Percentiles rank a stretch among this genome's conserved stretches.
These are phyloP conservation scores for Aleadryas rufinucha DNA, from an alignment of 2,113 vertebrate genomes.

Conservation along the genomic window DNA sequence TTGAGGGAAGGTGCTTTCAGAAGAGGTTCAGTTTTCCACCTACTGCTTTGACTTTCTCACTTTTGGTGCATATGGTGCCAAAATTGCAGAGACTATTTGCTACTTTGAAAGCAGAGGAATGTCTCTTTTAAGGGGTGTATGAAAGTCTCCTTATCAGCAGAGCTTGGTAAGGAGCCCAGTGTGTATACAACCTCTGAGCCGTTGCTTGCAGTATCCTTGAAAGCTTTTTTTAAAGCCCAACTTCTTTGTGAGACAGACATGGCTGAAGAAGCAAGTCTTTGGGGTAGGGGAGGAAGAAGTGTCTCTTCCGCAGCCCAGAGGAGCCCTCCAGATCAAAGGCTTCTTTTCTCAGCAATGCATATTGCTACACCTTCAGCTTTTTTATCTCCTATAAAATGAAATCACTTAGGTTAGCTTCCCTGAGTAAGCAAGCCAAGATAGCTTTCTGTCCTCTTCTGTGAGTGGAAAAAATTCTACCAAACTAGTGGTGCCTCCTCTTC, in stretches of 20 bases:
- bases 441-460: not conserved
- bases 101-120: not conserved
- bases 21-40: not conserved
- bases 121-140: not conserved
- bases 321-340: not conserved
- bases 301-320: not conserved
- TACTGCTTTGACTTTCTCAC: not conserved
- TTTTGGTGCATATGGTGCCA: not conserved
- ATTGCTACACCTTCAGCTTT: not conserved
- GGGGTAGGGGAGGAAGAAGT: not conserved
- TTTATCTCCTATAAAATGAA: not conserved
- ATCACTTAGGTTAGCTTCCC: not conserved
- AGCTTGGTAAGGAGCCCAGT: not conserved
- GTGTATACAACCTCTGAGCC: not conserved
- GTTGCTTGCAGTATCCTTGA: not conserved
- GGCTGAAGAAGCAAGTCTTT: not conserved
- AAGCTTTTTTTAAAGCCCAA: not conserved
- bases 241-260: accelerated
- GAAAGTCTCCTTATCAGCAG: not conserved
- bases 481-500: not conserved
- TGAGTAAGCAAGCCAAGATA: not conserved
- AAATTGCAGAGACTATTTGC: not conserved
- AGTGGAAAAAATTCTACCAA: not conserved
- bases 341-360: not conserved
- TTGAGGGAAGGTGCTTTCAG: not conserved